phyloP scores from a whole-genome alignment of 2,888 invertebrate species.

The Ceratothoa steindachneri region DNA sequence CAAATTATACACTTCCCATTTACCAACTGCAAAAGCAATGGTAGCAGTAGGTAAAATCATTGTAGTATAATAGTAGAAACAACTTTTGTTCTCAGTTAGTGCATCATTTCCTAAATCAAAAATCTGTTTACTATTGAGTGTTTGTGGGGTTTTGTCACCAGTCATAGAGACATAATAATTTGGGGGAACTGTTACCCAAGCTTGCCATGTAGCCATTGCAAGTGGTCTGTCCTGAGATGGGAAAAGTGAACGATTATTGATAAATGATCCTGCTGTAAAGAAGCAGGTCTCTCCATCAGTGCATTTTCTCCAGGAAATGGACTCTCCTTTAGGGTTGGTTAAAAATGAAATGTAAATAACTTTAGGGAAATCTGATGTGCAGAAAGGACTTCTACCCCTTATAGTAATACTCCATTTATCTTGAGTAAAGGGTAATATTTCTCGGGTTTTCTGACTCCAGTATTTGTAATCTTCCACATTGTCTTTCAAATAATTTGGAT shows the following conservation, averaged over 20 bases:
- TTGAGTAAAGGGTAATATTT: constrained; percentile 42
- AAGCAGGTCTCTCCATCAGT: constrained; percentile 50
- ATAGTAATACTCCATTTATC: constrained; percentile 50
- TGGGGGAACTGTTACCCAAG: constrained; percentile 28
- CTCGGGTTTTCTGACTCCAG: constrained; percentile 3
- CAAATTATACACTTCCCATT: constrained; percentile 23
- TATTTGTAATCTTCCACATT: constrained; percentile 5
- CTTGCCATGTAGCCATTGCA: constrained; percentile 54
- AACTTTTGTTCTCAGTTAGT: not conserved
- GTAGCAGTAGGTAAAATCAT: constrained; percentile 39
- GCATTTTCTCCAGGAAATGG: constrained; percentile 48
- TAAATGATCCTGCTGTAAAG: constrained; percentile 54
- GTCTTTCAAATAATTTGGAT: constrained; percentile 12
- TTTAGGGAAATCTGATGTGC: constrained; percentile 42
- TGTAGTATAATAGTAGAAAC: constrained; percentile 35
- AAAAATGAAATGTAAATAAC: constrained; percentile 49
- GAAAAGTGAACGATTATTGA: constrained; percentile 55
- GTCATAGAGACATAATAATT: constrained; percentile 38
- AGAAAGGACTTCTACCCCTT: constrained; percentile 15
- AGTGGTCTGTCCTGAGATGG: constrained; percentile 55
- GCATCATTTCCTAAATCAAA: too few relatives aligned
- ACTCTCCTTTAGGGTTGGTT: constrained; percentile 46
- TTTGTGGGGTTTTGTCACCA: constrained; percentile 26
- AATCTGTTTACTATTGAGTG: not conserved
- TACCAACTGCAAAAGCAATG: constrained; percentile 39